A percentile compares a stretch with the other conserved stretches of the same genome.
phyloP scores from a whole-genome alignment of 2,797 vertebrate species.

The Schizothorax lantsangensis region DNA sequence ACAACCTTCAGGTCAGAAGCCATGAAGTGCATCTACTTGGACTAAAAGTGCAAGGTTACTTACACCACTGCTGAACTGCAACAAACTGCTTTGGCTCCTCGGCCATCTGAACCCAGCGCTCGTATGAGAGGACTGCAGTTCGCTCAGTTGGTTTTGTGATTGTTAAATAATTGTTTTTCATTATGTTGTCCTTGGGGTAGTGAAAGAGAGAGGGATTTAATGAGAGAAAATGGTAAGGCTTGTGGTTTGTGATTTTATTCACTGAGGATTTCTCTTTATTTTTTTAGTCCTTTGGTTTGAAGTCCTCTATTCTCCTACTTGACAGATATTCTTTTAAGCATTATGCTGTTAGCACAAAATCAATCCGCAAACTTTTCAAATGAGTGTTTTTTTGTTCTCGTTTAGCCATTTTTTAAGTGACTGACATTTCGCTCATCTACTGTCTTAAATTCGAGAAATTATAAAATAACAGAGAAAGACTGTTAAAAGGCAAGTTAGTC shows the following conservation, averaged over 20 bases:
- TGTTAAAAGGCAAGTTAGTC: not conserved
- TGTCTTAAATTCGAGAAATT: not conserved
- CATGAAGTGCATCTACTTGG: not conserved
- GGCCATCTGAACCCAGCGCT: conserved; percentile 29
- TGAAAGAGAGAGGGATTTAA: conserved; percentile 1
- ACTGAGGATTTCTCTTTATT: not conserved
- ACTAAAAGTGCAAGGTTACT: conserved; percentile 12
- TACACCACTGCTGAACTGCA: conserved; percentile 17
- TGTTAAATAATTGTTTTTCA: conserved; percentile 46
- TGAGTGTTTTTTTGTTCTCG: not conserved
- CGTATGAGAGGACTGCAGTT: not conserved
- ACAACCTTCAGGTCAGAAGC: conserved; percentile 28
- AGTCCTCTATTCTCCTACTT: not conserved
- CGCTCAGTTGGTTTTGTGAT: conserved; percentile 32
- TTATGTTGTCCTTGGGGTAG: conserved; percentile 23
- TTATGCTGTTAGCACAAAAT: conserved; percentile 1
- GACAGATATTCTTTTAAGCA: not conserved
- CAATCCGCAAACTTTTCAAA: not conserved
- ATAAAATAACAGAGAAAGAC: too few relatives aligned
- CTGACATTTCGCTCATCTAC: not conserved
- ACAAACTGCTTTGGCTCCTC: conserved; percentile 23
- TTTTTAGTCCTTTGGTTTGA: not conserved
- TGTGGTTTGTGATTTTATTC: conserved; percentile 2
- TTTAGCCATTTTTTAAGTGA: not conserved
- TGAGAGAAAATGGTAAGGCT: conserved; percentile 20